Base-by-base conservation (phyloP, 2,888 invertebrate genomes). In the Dexiosoma caninum region DNA sequence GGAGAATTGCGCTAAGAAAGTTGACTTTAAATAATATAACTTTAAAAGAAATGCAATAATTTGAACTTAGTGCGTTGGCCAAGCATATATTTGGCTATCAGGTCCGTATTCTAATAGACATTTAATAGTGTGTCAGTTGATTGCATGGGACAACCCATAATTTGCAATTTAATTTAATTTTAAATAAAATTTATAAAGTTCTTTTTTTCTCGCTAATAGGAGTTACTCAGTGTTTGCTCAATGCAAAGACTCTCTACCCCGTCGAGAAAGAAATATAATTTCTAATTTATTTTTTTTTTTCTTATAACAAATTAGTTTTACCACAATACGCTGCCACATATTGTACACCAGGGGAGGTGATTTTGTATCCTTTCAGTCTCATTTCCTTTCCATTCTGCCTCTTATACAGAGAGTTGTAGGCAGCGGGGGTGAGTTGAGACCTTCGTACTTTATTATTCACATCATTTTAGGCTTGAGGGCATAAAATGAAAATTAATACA, bases 281-380 rank as follows among this genome's bases (percentile, higher is more conserved):
- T 69, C 53, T 14, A 40, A 46, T 37, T 62, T 40, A 57, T 44
- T 40, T n/a, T 55, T 64, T 67, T 60, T 76, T n/a, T n/a, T n/a
- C n/a, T n/a, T n/a, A n/a, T 27, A 69, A 77, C 81, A 81, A 81
- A 81, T 81, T 81, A 81, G 77, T 81, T 81, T 81, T 81, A 77
- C 81, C 81, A 81, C 81, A 81, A 77, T 53, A 53, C 72, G 53
- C 62, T 69, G 30, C 77, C 77, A 66, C 69, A 77, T 49, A 70
- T 40, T 77, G 81, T 74, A 66, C 72, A 44, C 77, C 77, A 74
- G 51, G 81, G 81, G 77, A 69, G 81, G 44, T 81, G 72, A 69
- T 74, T 64, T 64, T 77, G 77, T 74, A 81, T 64, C 77, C 77
- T 77, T 74, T 81, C 32, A 60, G 62, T 49, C n/a, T 27, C 44